These are phyloP conservation scores for Lophochroa leadbeateri DNA, from an alignment of 2,113 vertebrate species.

Conservation along the genomic window DNA sequence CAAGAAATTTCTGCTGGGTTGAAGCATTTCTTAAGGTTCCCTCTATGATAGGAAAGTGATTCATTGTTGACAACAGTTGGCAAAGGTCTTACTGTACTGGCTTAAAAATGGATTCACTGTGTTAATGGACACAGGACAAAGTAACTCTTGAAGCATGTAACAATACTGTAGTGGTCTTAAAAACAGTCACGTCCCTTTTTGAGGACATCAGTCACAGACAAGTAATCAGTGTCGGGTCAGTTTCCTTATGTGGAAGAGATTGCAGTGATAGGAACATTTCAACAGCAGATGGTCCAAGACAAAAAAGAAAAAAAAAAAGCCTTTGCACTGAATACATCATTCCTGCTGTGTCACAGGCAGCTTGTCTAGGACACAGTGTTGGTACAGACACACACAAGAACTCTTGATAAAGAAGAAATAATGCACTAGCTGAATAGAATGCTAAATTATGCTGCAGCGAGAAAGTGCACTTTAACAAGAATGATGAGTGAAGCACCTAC, in stretches of 20 bases:
- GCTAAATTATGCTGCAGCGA: neutral
- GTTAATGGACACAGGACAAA: neutral
- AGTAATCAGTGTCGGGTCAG: neutral
- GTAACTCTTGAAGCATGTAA: neutral
- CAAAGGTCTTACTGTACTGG: neutral
- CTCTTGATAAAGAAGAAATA: neutral
- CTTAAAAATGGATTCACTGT: neutral
- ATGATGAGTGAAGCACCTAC: neutral
- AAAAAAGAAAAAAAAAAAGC: neutral
- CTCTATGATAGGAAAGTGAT: neutral
- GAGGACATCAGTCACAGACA: neutral
- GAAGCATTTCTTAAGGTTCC: neutral
- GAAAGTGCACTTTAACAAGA: neutral
- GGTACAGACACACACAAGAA: neutral
- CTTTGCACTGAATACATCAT: neutral
- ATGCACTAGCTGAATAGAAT: neutral
- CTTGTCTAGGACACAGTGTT: neutral
- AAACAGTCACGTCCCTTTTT: neutral
- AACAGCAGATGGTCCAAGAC: neutral
- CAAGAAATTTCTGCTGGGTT: neutral
- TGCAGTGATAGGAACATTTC: neutral
- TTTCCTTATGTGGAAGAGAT: neutral
- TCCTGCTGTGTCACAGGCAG: neutral
- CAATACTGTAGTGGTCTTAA: neutral
- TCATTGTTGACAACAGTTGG: neutral